These are phyloP conservation scores for Tetragonisca angustula DNA, from an alignment of 2,888 invertebrate genomes.

Conservation along the genomic window DNA sequence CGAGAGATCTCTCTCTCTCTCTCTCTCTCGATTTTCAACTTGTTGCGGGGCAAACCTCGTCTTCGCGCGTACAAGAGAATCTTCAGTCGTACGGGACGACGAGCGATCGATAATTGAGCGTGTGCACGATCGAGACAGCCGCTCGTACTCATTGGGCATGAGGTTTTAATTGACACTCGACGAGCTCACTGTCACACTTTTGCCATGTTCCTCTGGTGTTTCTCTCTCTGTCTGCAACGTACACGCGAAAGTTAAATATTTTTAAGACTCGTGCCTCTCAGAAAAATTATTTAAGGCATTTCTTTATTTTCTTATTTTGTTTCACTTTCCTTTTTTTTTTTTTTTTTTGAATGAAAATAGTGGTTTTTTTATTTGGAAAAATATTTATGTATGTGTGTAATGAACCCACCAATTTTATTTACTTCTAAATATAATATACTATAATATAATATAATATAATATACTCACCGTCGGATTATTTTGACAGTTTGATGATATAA, in stretches of 20 bases:
- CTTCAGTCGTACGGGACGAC: constrained; percentile 29
- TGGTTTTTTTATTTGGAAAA: too few species aligned
- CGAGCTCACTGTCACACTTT: constrained; percentile 33
- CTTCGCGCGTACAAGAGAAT: neutral
- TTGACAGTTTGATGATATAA: too few species aligned
- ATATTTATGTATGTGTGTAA: neutral
- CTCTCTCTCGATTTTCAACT: constrained; percentile 13
- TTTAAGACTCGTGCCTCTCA: too few species aligned
- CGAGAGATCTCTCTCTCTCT: constrained; percentile 28
- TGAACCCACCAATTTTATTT: too few species aligned
- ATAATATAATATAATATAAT: too few species aligned
- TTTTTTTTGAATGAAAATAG: neutral
- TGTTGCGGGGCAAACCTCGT: neutral
- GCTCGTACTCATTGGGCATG: constrained; percentile 41
- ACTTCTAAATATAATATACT: too few species aligned
- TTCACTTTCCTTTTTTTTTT: neutral
- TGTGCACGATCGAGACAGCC: constrained; percentile 30
- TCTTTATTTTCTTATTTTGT: neutral
- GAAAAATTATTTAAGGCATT: too few species aligned
- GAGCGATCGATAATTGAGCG: constrained; percentile 36
- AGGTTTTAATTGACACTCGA: constrained; percentile 54
- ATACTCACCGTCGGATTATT: too few species aligned
- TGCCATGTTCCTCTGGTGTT: neutral
- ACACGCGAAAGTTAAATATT: neutral
- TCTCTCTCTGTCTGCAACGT: neutral